Percentiles rank a stretch among this genome's conserved stretches.
Evolutionary conservation across 2,797 vertebrate species (phyloP).

Genomic region (Anabacerthia variegaticeps): DNA sequence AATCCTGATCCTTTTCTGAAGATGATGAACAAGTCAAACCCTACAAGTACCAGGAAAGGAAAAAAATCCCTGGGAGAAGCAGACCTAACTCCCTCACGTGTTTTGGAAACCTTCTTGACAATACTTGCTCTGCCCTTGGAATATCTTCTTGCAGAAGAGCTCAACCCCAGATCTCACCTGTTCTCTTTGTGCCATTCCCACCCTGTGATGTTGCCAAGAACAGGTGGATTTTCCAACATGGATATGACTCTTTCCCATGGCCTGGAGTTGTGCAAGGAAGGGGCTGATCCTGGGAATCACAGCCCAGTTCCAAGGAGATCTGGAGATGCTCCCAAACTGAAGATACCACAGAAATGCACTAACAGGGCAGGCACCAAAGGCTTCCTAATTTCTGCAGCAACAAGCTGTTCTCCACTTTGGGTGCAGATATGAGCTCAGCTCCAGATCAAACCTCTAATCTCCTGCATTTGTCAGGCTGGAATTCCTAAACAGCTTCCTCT

Average conservation of each 20-base stretch:
- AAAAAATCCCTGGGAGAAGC: background rate
- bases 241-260: background rate
- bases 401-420: background rate
- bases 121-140: background rate
- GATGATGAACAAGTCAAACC: background rate
- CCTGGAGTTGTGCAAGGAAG: background rate
- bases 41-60: background rate
- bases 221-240: background rate
- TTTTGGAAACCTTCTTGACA: background rate
- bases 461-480: background rate
- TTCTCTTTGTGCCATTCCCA: background rate
- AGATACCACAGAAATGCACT: background rate
- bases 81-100: background rate
- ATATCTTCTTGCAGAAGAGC: background rate
- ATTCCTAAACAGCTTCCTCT: background rate
- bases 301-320: background rate
- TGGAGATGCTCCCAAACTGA: background rate
- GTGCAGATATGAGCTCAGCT: background rate
- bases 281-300: background rate
- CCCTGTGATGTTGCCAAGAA: rapidly evolving
- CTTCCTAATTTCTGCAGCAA: background rate
- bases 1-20: background rate
- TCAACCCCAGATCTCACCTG: rapidly evolving
- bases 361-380: background rate
- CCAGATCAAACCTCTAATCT: background rate